A percentile compares a stretch with the other conserved stretches of the same genome.
Conservation (phyloP, 2,888 invertebrate genomes). For the Endomychus coccineus region DNA sequence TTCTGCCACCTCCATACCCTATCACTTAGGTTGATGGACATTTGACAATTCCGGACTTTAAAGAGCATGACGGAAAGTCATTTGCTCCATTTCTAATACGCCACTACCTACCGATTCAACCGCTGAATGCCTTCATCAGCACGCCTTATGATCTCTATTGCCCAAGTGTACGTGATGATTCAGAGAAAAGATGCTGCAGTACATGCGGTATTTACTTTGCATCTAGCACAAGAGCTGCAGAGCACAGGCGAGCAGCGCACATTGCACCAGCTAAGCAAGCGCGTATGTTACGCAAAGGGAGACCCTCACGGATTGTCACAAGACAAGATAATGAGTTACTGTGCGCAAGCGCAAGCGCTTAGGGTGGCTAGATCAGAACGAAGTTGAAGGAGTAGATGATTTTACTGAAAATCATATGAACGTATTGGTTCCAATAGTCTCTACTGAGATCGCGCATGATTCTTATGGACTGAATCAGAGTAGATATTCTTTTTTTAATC, state of each 20-base stretch:
- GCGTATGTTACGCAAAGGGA: slow-evolving; percentile 3
- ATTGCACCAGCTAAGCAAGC: slow-evolving; percentile 6
- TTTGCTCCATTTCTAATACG: slow-evolving; percentile 1
- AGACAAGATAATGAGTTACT: slow-evolving; percentile 2
- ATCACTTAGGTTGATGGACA: slow-evolving; percentile 1
- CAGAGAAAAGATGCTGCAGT: slow-evolving; percentile 5
- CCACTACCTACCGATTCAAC: slow-evolving; percentile 1
- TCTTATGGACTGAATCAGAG: slow-evolving; percentile 1
- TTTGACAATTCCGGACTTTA: slow-evolving; percentile 1
- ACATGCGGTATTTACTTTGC: slow-evolving; percentile 6
- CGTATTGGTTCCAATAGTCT: slow-evolving; percentile 1
- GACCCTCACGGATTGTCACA: slow-evolving; percentile 4
- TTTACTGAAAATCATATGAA: slow-evolving; percentile 1
- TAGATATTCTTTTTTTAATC: slow-evolving; percentile 1
- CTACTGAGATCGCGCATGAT: slow-evolving; percentile 1
- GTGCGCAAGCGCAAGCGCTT: neutral
- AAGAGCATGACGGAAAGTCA: slow-evolving; percentile 1
- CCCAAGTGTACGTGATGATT: slow-evolving; percentile 5
- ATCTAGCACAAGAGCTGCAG: slow-evolving; percentile 6
- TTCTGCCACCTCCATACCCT: slow-evolving; percentile 1
- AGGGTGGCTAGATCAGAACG: slow-evolving; percentile 1
- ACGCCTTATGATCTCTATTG: slow-evolving; percentile 5
- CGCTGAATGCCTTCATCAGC: slow-evolving; percentile 3
- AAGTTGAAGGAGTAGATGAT: slow-evolving; percentile 1
- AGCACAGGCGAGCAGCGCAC: slow-evolving; percentile 4